Percentiles rank a stretch among this genome's conserved stretches.
Evolutionary conservation across 2,113 vertebrate genomes (phyloP).

Genomic region (Calonectris borealis): DNA sequence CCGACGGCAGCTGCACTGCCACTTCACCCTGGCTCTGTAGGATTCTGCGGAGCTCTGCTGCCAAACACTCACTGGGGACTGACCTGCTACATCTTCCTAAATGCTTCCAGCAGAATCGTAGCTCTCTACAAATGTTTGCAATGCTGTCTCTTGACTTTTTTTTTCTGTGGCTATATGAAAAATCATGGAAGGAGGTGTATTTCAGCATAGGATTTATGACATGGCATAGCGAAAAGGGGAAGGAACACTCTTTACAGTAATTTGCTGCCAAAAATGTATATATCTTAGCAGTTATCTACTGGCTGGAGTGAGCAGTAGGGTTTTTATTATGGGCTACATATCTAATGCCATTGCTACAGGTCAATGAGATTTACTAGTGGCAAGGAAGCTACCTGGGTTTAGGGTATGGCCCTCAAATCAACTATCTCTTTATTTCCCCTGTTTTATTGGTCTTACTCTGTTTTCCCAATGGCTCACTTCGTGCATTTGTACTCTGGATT

Average conservation of each 20-base stretch:
- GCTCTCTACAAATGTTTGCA: background rate
- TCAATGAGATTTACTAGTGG: background rate
- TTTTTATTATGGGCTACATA: background rate
- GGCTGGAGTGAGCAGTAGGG: background rate
- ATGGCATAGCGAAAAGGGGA: background rate
- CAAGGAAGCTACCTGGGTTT: background rate
- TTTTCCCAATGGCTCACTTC: background rate
- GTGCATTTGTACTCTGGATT: background rate
- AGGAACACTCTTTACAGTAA: background rate
- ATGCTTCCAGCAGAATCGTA: background rate
- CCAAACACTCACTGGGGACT: background rate
- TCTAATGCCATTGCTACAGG: background rate
- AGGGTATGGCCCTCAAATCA: background rate
- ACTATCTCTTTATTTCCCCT: background rate
- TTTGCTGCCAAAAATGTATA: background rate
- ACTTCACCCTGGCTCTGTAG: background rate
- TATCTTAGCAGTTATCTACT: background rate
- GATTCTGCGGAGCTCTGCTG: background rate
- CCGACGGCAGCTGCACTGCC: fast-evolving
- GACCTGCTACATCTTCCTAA: background rate
- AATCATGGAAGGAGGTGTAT: background rate
- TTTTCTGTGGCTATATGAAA: background rate
- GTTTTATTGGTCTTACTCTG: background rate
- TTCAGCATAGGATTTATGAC: background rate
- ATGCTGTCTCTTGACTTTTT: background rate